phyloP scores from a whole-genome alignment of 2,888 invertebrate species.

The Dorcus hopei region DNA sequence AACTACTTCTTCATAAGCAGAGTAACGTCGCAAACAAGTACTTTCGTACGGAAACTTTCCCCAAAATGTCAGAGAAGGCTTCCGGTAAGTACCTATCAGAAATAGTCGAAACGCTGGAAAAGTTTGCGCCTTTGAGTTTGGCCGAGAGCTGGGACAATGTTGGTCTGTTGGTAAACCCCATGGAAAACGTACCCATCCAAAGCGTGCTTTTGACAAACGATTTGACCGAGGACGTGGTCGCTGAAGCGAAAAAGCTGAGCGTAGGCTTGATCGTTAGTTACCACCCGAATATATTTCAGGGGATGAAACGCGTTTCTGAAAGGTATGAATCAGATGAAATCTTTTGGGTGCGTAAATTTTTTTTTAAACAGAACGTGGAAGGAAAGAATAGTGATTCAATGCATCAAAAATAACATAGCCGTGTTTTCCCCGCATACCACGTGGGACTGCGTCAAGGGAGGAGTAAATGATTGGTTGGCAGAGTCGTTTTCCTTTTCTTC shows the following conservation, averaged over 20 bases:
- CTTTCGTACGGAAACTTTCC: not conserved
- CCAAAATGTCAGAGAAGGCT: conserved; percentile 32
- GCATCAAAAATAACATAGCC: conserved; percentile 81
- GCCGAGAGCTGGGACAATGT: conserved; percentile 95
- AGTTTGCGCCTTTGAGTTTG: conserved; percentile 65
- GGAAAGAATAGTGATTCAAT: conserved; percentile 74
- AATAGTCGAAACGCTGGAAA: conserved; percentile 60
- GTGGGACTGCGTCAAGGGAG: conserved; percentile 79
- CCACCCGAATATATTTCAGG: conserved; percentile 92
- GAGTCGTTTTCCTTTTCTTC: conserved; percentile 57
- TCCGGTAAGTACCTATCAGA: conserved; percentile 51
- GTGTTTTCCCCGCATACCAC: conserved; percentile 92
- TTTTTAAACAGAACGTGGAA: conserved; percentile 62
- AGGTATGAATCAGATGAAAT: conserved; percentile 46
- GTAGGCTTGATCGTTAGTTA: conserved; percentile 85
- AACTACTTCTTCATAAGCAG: not conserved
- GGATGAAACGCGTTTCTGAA: conserved; percentile 77
- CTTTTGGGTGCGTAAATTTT: not conserved
- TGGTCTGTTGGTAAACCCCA: conserved; percentile 84
- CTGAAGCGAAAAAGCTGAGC: conserved; percentile 69
- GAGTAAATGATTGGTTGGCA: conserved; percentile 93
- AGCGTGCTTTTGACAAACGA: conserved; percentile 87
- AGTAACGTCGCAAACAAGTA: not conserved
- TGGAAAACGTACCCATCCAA: conserved; percentile 51
- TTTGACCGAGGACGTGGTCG: conserved; percentile 80